Base-by-base conservation (phyloP, 1,140 invertebrate species). In the Nephila pilipes region DNA sequence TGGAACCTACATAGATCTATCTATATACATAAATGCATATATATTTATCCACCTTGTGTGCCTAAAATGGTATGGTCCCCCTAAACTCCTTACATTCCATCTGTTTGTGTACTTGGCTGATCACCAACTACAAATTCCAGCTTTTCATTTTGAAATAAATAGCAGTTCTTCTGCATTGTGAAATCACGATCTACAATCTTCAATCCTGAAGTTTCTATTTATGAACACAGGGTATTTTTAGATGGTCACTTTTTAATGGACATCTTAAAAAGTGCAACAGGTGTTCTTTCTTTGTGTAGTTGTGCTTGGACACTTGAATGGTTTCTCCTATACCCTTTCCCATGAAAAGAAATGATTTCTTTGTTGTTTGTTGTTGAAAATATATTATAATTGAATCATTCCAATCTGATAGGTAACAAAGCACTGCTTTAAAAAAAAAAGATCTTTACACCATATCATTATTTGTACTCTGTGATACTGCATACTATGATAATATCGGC, bases 31-130 rank as follows among this genome's bases (percentile, higher is more conserved):
- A 87, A 38, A 92, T 92, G 36, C 22, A 90, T 58, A 92, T 69
- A 92, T 85, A 85, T 92, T 81, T 92, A 85, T 92, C 80, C 90
- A 92, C 81, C 90, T 69, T 92, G 90, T 83, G 88, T 92, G 90
- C 90, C 90, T 92, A 69, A 92, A 92, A 69, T 92, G 80, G 90
- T 92, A 92, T 92, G 79, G 90, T 92, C 90, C 90, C 90, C 89
- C 32, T 81, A 57, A 83, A 91, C 75, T 83, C 79, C 90, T 69
- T 92, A 92, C 90, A 92, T 92, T 92, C 90, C 90, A 92, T 85
- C 80, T 92, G 80, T 92, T 81, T 85, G 29, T 79, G 29, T 92
- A 46, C 75, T 88, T 91, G 80, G 75, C 46, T 89, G 65, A 25
- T 36, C 32, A 83, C 69, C 58, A 54, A 83, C 81, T 54, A 79